A percentile compares a stretch with the other conserved stretches of the same genome.
phyloP scores from a whole-genome alignment of 1,140 invertebrate species.

The Daktulosphaira vitifoliae region DNA sequence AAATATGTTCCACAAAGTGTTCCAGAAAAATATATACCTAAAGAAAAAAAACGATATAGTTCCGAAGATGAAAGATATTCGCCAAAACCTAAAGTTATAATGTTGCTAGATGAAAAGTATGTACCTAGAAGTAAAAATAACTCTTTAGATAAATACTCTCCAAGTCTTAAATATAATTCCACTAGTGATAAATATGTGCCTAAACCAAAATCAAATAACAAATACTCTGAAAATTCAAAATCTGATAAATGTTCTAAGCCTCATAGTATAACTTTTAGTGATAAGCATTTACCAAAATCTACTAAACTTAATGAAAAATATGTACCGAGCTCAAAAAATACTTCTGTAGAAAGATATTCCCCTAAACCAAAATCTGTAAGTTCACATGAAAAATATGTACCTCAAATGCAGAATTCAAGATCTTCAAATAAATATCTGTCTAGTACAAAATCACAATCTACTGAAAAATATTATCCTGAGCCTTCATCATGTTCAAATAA shows the following conservation, averaged over 20 bases:
- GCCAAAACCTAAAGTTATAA: neutral
- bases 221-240: too few species aligned
- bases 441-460: neutral
- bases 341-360: neutral
- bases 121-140: too few species aligned
- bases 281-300: too few species aligned
- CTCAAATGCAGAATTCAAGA: neutral
- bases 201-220: too few species aligned
- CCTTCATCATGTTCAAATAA: neutral
- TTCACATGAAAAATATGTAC: neutral
- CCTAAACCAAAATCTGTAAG: neutral
- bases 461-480: neutral
- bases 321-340: neutral
- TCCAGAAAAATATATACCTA: neutral
- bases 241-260: neutral
- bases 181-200: too few species aligned
- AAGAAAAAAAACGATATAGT: conserved; percentile 10
- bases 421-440: conserved; percentile 1
- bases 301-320: neutral
- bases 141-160: too few species aligned
- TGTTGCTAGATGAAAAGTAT: too few species aligned
- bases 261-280: neutral
- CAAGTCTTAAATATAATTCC: too few species aligned
- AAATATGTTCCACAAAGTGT: neutral
- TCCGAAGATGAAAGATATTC: conserved; percentile 9